Percentiles rank a stretch among this genome's conserved stretches.
Conservation (phyloP, 2,113 vertebrate genomes). For the Motacilla alba region DNA sequence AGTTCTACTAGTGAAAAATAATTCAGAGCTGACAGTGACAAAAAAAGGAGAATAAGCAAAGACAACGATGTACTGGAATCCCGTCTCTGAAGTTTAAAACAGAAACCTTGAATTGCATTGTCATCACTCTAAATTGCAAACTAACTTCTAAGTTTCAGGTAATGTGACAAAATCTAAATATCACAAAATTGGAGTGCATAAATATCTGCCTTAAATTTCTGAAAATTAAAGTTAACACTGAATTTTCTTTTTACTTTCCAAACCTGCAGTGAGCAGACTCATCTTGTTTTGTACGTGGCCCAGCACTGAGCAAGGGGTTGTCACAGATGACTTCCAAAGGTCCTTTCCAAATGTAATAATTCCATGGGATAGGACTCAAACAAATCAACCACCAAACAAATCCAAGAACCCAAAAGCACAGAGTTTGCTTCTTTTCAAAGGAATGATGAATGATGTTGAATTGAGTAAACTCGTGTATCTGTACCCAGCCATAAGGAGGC, state of each 20-base stretch:
- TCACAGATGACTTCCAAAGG: not conserved
- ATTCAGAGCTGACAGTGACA: not conserved
- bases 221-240: not conserved
- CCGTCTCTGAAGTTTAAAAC: not conserved
- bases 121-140: not conserved
- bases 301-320: rapidly evolving
- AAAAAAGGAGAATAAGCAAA: not conserved
- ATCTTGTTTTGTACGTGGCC: not conserved
- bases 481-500: not conserved
- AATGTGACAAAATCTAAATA: not conserved
- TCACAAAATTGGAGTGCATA: not conserved
- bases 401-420: not conserved
- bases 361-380: not conserved
- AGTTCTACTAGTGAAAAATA: not conserved
- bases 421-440: not conserved
- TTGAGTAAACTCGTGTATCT: not conserved
- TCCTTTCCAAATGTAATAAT: not conserved
- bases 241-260: not conserved
- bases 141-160: not conserved
- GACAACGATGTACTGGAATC: not conserved
- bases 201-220: not conserved
- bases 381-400: not conserved
- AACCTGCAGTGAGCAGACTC: not conserved
- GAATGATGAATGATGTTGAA: not conserved
- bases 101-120: not conserved